A percentile compares a stretch with the other conserved stretches of the same genome.
phyloP scores from a whole-genome alignment of 2,113 vertebrate genomes.

The Lophotis ruficrista region DNA sequence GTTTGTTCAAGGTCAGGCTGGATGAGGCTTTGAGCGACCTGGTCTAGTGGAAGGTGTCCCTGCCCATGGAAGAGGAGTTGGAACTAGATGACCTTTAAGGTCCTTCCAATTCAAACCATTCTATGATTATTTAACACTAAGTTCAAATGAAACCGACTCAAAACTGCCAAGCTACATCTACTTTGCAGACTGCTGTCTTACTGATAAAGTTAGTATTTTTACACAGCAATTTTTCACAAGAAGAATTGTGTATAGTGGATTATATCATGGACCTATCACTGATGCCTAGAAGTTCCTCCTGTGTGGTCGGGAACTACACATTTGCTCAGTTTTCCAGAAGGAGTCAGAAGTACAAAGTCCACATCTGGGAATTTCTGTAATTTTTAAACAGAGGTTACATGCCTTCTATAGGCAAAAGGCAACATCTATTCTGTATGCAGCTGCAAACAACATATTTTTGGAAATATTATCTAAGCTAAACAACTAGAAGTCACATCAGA shows the following conservation, averaged over 20 bases:
- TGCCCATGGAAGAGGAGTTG: no score
- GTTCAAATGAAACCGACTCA: constrained; percentile 1
- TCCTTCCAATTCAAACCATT: no score
- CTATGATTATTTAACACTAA: no score
- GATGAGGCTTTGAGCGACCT: no score
- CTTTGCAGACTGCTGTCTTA: background rate
- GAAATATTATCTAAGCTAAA: background rate
- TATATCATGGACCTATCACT: background rate
- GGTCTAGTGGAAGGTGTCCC: no score
- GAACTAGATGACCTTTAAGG: no score
- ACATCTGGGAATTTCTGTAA: background rate
- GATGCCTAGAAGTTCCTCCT: background rate
- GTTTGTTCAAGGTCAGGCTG: no score
- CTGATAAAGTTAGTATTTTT: background rate
- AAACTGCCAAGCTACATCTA: background rate
- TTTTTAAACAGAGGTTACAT: background rate
- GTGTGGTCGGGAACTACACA: background rate
- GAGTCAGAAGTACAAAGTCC: background rate
- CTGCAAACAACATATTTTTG: background rate
- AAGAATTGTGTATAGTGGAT: background rate
- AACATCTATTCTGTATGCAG: background rate
- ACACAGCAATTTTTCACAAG: background rate
- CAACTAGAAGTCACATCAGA: background rate
- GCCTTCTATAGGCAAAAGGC: background rate
- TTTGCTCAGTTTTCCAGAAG: background rate